A percentile compares a stretch with the other conserved stretches of the same genome.
These are phyloP conservation scores for Tiaroga cobitis DNA, from an alignment of 2,797 vertebrate species.

Conservation along the genomic window DNA sequence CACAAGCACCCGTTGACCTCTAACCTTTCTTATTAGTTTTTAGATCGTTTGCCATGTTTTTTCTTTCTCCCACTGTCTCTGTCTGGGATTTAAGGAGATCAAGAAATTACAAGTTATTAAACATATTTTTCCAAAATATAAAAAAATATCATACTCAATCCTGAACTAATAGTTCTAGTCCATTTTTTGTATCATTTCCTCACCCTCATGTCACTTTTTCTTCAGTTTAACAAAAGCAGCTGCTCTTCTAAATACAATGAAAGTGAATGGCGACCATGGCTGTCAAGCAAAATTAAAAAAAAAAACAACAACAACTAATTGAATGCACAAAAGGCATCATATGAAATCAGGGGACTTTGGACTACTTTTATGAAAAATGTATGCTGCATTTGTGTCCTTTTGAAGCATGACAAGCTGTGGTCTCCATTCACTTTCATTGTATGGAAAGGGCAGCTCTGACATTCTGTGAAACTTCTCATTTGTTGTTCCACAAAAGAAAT, in stretches of 20 bases:
- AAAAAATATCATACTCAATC: not conserved
- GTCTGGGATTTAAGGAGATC: not conserved
- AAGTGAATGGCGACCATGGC: not conserved
- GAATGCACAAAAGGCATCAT: not conserved
- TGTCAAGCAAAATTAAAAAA: not conserved
- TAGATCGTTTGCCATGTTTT: not conserved
- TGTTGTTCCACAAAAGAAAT: not conserved
- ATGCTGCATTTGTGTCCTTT: not conserved
- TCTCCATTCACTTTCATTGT: not conserved
- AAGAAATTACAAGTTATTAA: not conserved
- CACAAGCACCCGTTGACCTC: slow-evolving; percentile 10
- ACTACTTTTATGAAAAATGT: not conserved
- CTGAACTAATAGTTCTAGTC: not conserved
- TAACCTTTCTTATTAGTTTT: not conserved
- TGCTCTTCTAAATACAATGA: not conserved
- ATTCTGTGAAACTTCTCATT: not conserved
- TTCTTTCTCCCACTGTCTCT: not conserved
- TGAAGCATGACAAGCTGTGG: not conserved
- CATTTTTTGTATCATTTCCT: not conserved
- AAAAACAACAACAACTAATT: not conserved
- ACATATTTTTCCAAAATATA: too few species aligned
- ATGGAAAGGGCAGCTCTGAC: not conserved
- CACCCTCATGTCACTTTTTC: not conserved
- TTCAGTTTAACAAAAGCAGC: not conserved
- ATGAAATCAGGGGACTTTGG: not conserved